Percentiles rank a stretch among this genome's conserved stretches.
These are phyloP conservation scores for Drosophila imparisetae DNA, from an alignment of 2,888 invertebrate species.

Conservation along the genomic window DNA sequence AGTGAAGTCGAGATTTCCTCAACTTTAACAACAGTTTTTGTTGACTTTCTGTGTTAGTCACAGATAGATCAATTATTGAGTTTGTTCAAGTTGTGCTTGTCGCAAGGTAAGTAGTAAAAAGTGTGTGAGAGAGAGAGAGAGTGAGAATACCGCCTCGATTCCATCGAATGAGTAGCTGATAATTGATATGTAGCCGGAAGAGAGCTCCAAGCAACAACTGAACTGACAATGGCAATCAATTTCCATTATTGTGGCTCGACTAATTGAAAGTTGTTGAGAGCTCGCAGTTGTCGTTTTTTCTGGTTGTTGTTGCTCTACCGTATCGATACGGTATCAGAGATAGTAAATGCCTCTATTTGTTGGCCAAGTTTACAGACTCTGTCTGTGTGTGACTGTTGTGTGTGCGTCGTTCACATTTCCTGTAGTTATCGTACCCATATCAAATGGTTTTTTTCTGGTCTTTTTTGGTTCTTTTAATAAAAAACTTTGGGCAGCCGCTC, in stretches of 20 bases:
- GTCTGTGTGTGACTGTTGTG: slow-evolving; percentile 2
- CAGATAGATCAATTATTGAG: slow-evolving; percentile 43
- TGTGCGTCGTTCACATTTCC: slow-evolving; percentile 35
- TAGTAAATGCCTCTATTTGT: slow-evolving; percentile 14
- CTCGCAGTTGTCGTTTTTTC: not conserved
- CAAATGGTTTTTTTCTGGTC: slow-evolving; percentile 28
- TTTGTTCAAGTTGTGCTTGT: slow-evolving; percentile 18
- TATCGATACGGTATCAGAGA: slow-evolving; percentile 26
- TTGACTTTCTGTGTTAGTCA: slow-evolving; percentile 36
- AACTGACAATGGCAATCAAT: slow-evolving; percentile 78
- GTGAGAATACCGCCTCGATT: not conserved
- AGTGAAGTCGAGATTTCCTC: slow-evolving; percentile 31
- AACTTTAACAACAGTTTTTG: slow-evolving; percentile 30
- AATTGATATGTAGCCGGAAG: slow-evolving; percentile 70
- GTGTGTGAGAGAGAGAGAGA: not conserved
- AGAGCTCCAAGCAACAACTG: slow-evolving; percentile 38
- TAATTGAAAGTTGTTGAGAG: slow-evolving; percentile 73
- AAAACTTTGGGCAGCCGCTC: slow-evolving; percentile 50
- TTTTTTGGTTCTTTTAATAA: slow-evolving; percentile 28
- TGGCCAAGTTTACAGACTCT: slow-evolving; percentile 1
- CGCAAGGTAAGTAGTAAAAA: slow-evolving; percentile 32
- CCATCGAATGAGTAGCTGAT: slow-evolving; percentile 32
- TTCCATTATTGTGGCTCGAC: slow-evolving; percentile 63
- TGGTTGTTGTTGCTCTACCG: not conserved
- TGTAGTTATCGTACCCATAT: slow-evolving; percentile 48